Base-by-base conservation (phyloP, 2,113 vertebrate species). In the Cyprinodon brontotheroides region DNA sequence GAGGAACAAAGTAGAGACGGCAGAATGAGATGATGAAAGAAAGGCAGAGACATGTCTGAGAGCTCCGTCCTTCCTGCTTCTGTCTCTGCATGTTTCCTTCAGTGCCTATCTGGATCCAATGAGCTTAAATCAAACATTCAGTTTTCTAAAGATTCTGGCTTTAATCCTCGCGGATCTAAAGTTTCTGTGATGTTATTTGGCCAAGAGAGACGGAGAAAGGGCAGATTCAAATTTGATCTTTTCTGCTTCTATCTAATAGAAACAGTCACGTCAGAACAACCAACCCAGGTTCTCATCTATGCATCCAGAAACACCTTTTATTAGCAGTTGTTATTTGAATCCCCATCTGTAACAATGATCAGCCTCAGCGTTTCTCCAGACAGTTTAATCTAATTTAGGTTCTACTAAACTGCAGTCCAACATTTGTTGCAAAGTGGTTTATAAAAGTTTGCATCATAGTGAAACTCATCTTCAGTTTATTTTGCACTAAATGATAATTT, bases 11-110 rank as follows among this genome's bases (percentile, higher is more conserved):
- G 10, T 43, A 64, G 40, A 72, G 66, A 75, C 65, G n/a, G 62
- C 20, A 72, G 15, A 2, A 29, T 3, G 17, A 73, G 68, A 78
- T 61, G 61, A 70, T 63, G 75, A 75, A 78, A 70, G 71, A 68
- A 64, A 50, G 41, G 50, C 5, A 43, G 61, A 41, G 61, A 74
- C 78, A 73, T 69, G 20, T 65, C 17, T 11, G 37, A 70, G 45
- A 66, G 41, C 65, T 48, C 10, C 20, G 61, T 72, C 40, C 57
- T 38, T 37, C 64, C 41, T n/a, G 65, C 60, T 77, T 62, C 57
- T 70, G 61, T 17, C 61, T 65, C 39, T 29, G 7, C 4, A 22
- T 40, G 29, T 29, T 66, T 11, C 13, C 7, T 1, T 41, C 29
- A 62, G 62, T 53, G 12, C 65, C 37, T 36, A 29, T 10, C 13